Base-by-base conservation (phyloP, 2,888 invertebrate species). In the Melitaea athalia region DNA sequence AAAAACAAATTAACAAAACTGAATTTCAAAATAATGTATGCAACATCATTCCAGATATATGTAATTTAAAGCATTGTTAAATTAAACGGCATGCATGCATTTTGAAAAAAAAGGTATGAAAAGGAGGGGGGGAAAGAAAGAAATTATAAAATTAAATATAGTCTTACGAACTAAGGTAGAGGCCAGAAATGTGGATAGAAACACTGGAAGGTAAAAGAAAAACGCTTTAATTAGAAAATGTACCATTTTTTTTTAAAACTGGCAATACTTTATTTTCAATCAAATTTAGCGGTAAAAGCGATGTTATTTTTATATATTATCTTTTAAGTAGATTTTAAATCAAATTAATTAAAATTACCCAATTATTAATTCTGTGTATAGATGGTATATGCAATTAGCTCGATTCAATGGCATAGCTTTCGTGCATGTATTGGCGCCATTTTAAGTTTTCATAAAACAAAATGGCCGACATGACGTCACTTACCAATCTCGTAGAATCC, bases 121-220 rank as follows among this genome's bases (percentile, higher is more conserved):
- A 10, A 77, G 74, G 72, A 79, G 80, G 72, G 77, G 77, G 73
- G 72, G 72, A 38, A 75, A 74, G 72, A 82, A 81, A 63, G 68
- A 74, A 73, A 76, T 55, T 55, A 73, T 49, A 68, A 72, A 74
- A 81, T 81, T 84, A 81, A 84, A 87, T 86, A 82, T 79, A 82
- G 75, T 91, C 93, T 92, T 93, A 93, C 93, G 93, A 91, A 92
- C 91, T 91, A 93, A 87, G 82, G 92, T 86, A 77, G 91, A 91
- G 83, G 93, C 89, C 92, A 92, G 89, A 92, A 89, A 93, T 85
- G 92, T 88, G 73, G 93, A 91, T 82, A 93, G 91, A 92, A 92
- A 93, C 82, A 88, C 92, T 92, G 91, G 79, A 92, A 92, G 83
- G 84, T 81, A 87, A 85, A 82, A 85, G 80, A 80, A 82, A 78